These are phyloP conservation scores for Chorisops tibialis DNA, from an alignment of 2,888 invertebrate species.

Conservation along the genomic window DNA sequence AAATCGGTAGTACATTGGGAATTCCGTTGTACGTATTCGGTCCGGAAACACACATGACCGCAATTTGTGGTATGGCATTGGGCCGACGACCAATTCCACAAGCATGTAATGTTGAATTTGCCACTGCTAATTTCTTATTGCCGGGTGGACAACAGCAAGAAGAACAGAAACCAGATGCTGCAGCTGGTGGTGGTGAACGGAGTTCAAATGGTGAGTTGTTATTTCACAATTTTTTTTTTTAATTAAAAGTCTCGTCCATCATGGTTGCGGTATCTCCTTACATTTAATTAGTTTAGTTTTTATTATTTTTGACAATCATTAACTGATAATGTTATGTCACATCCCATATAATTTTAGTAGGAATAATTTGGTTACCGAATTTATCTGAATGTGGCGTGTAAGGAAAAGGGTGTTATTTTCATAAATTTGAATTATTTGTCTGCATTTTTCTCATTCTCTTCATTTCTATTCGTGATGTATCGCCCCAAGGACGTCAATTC, in stretches of 20 bases:
- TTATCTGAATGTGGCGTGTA: too few relatives aligned
- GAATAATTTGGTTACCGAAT: too few relatives aligned
- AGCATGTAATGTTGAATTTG: slow-evolving; percentile 63
- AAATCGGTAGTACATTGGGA: slow-evolving; percentile 77
- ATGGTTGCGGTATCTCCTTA: too few relatives aligned
- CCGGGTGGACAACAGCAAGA: slow-evolving; percentile 65
- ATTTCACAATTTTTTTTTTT: slow-evolving; percentile 6
- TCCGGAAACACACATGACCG: slow-evolving; percentile 98
- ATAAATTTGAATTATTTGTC: too few relatives aligned
- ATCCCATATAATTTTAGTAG: too few relatives aligned
- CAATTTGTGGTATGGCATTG: slow-evolving; percentile 97
- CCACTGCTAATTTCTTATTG: slow-evolving; percentile 85
- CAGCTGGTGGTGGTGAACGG: neutral
- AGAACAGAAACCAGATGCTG: slow-evolving; percentile 44
- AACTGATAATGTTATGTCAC: too few relatives aligned
- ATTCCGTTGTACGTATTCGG: slow-evolving; percentile 96
- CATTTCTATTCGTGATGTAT: too few relatives aligned
- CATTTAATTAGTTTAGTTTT: too few relatives aligned
- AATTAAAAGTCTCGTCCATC: slow-evolving; percentile 2
- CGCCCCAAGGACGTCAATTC: too few relatives aligned
- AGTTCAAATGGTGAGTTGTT: neutral
- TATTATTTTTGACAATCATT: too few relatives aligned
- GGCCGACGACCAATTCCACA: slow-evolving; percentile 83
- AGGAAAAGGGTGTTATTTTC: too few relatives aligned
- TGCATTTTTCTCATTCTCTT: too few relatives aligned